A percentile compares a stretch with the other conserved stretches of the same genome.
phyloP scores from a whole-genome alignment of 1,140 invertebrate species.

The Periplaneta americana region DNA sequence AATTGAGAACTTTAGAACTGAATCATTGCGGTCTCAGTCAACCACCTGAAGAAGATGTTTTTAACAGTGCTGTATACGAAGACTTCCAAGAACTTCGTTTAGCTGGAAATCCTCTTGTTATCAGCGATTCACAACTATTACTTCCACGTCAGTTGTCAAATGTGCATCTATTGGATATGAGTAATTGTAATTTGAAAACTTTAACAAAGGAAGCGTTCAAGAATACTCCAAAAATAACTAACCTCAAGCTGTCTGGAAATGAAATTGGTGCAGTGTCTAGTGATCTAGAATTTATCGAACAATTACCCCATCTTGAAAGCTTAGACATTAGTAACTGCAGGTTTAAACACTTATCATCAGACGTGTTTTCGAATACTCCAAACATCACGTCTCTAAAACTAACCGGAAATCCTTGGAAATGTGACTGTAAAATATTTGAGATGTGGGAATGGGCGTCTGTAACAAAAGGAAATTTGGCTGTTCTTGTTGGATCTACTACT shows the following conservation, averaged over 20 bases:
- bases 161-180: constrained; percentile 56
- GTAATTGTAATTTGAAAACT: constrained; percentile 54
- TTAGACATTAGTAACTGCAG: background rate
- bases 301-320: background rate
- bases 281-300: background rate
- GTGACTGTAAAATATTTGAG: constrained; percentile 60
- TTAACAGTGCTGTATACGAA: constrained; percentile 56
- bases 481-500: constrained; percentile 36
- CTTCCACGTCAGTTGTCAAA: constrained; percentile 57
- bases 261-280: background rate
- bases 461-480: constrained; percentile 50
- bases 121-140: constrained; percentile 39
- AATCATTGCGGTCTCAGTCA: constrained; percentile 59
- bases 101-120: constrained; percentile 58
- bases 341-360: constrained; percentile 34
- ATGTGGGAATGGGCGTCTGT: constrained; percentile 67
- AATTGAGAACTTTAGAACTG: constrained; percentile 57
- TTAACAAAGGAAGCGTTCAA: constrained; percentile 56
- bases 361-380: constrained; percentile 44
- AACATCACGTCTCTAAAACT: constrained; percentile 52
- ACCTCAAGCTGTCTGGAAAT: constrained; percentile 56
- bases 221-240: constrained; percentile 54
- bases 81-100: constrained; percentile 61
- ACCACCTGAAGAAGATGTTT: constrained; percentile 55
- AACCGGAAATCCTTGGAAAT: constrained; percentile 61